These are phyloP conservation scores for Amblyraja radiata DNA, from an alignment of 2,797 vertebrate species.

Conservation along the genomic window DNA sequence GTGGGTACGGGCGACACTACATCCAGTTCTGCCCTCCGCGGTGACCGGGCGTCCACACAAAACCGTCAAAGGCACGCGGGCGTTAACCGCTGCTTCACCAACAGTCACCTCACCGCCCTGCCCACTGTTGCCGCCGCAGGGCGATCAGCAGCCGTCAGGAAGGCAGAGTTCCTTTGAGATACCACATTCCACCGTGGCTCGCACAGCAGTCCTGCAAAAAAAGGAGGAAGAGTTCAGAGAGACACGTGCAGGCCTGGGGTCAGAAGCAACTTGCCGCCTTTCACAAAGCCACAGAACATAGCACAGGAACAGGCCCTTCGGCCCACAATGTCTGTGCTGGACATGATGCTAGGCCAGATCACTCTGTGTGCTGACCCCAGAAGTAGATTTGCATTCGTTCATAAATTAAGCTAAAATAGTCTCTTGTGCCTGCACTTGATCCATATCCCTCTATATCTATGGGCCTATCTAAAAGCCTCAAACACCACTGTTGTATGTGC, in stretches of 20 bases:
- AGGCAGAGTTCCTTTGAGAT: slow-evolving; percentile 88
- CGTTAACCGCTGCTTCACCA: not conserved
- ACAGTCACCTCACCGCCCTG: not conserved
- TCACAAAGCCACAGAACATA: no score
- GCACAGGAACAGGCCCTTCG: no score
- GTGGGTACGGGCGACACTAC: not conserved
- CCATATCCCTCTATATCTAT: no score
- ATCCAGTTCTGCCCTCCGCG: no score
- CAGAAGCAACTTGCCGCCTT: not conserved
- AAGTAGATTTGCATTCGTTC: no score
- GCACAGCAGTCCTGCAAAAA: slow-evolving; percentile 83
- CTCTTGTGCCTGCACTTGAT: no score
- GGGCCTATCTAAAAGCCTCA: no score
- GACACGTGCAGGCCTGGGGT: not conserved
- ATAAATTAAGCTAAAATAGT: no score
- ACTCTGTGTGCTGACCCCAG: no score
- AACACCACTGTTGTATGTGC: no score
- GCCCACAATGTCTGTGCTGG: no score
- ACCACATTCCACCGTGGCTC: slow-evolving; percentile 90
- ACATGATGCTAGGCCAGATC: no score
- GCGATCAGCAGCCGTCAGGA: slow-evolving; percentile 66
- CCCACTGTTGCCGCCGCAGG: slow-evolving; percentile 4
- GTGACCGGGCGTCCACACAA: not conserved
- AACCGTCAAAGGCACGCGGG: not conserved
- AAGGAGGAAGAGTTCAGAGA: slow-evolving; percentile 25